Percentiles rank a stretch among this genome's conserved stretches.
Evolutionary conservation across 2,113 vertebrate genomes (phyloP).

Genomic region (Carassius gibelio): DNA sequence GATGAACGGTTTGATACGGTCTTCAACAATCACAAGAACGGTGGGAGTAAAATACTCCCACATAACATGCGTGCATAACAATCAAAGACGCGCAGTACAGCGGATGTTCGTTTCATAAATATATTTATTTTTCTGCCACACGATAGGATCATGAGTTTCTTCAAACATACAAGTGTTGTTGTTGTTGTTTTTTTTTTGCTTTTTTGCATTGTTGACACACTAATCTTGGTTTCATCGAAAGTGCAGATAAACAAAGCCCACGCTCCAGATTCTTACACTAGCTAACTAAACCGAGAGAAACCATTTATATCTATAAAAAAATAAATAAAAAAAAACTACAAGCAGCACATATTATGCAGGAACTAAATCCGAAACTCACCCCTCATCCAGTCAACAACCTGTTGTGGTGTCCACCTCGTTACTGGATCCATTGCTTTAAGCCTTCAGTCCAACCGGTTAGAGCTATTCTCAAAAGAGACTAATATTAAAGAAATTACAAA

Average conservation of each 20-base stretch:
- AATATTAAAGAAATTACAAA: not conserved
- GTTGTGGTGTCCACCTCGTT: constrained; percentile 79
- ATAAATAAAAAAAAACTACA: not conserved
- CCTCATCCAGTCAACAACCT: constrained; percentile 82
- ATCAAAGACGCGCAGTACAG: not conserved
- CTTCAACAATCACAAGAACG: not conserved
- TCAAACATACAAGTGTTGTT: not conserved
- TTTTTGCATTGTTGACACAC: not conserved
- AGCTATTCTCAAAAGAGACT: not conserved
- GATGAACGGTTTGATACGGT: constrained; percentile 9
- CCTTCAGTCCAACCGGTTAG: not conserved
- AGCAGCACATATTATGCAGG: not conserved
- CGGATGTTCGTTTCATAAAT: not conserved
- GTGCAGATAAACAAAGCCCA: not conserved
- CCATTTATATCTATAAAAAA: not conserved
- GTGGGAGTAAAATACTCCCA: not conserved
- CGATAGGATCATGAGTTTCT: not conserved
- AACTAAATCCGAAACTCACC: constrained; percentile 61
- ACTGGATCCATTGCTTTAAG: constrained; percentile 76
- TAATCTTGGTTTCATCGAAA: constrained; percentile 4
- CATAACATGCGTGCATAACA: not conserved
- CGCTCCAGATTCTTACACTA: not conserved
- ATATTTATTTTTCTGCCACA: not conserved
- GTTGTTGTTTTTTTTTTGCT: not conserved
- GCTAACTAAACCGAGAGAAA: not conserved